A percentile compares a stretch with the other conserved stretches of the same genome.
Conservation (phyloP, 1,140 invertebrate species). For the Monomorium pharaonis region DNA sequence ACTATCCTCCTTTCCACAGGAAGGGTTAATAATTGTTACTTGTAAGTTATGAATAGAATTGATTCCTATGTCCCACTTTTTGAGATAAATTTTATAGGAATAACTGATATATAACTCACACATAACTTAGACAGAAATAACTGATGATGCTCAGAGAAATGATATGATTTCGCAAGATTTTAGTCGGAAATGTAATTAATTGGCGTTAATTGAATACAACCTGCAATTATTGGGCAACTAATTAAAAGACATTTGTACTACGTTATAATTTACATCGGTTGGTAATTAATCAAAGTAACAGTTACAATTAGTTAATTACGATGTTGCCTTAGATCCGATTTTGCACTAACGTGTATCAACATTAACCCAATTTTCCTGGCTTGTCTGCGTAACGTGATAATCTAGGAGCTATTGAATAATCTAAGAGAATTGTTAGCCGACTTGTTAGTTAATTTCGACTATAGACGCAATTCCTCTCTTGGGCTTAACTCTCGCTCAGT, state of each 20-base stretch:
- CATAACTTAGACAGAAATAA: too few species aligned
- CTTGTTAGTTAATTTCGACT: constrained; percentile 24
- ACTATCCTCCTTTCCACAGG: too few species aligned
- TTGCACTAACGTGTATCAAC: constrained; percentile 19
- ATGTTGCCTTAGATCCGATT: background rate
- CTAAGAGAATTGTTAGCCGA: constrained; percentile 11
- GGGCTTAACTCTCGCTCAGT: background rate
- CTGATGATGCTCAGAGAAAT: background rate
- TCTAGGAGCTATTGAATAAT: constrained; percentile 21
- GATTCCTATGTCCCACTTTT: background rate
- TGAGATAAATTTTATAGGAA: background rate
- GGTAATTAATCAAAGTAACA: background rate
- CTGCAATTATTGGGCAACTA: background rate
- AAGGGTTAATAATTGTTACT: background rate
- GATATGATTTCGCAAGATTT: background rate
- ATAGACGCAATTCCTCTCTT: background rate
- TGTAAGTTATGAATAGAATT: background rate
- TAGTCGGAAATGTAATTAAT: background rate
- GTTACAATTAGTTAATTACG: background rate
- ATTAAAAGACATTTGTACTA: background rate
- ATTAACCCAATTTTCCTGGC: background rate
- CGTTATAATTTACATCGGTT: background rate
- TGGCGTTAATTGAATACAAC: background rate
- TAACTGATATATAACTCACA: too few species aligned
- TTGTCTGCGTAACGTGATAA: constrained; percentile 8